Base-by-base conservation (phyloP, 2,797 vertebrate species). In the Pteropus rufus region DNA sequence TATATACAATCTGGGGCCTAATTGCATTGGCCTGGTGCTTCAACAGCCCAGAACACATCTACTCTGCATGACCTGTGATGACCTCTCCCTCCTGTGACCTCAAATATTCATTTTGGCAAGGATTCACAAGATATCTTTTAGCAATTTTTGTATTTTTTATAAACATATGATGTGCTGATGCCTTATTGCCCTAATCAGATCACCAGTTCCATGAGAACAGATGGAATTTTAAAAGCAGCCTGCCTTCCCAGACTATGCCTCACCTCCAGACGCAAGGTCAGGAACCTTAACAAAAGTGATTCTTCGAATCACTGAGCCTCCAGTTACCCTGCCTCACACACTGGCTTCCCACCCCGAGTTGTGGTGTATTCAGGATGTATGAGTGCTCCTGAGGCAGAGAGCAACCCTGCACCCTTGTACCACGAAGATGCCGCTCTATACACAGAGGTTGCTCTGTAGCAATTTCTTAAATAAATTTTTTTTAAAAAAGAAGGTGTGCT, bases 141-240 rank as follows among this genome's bases (percentile, higher is more conserved):
- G 54, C 31, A 34, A 89, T 73, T 77, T 92, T 83, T 87, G 87
- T 64, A 7, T 54, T 64, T 91, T 93, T 86, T 49, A 49, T 60
- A 88, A 91, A 81, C 41, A 72, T 5, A 3, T 5, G 14, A 31
- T 19, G 14, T 31, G 12, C 34, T 54, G 10, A 7, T 34, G 31
- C 34, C 85, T 88, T 85, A 77, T 73, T 67, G 70, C 54, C 15
- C 62, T 70, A 18, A 58, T 58, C 58, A 81, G n/a, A 84, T 29
- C 67, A 72, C 15, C 18, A 73, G 62, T 88, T 65, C 77, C 39
- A 39, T 44, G 6, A 85, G 26, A 96, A 82, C 16, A 90, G 34
- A 72, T 64, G 67, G 65, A 34, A 91, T 91, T 93, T 60, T 52
- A 18, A 67, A 94, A 93, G 18, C 62, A 89, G 19, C 26, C 44